Evolutionary conservation across 2,888 invertebrate genomes (phyloP).

Genomic region (Lasioglossum pauxillum): DNA sequence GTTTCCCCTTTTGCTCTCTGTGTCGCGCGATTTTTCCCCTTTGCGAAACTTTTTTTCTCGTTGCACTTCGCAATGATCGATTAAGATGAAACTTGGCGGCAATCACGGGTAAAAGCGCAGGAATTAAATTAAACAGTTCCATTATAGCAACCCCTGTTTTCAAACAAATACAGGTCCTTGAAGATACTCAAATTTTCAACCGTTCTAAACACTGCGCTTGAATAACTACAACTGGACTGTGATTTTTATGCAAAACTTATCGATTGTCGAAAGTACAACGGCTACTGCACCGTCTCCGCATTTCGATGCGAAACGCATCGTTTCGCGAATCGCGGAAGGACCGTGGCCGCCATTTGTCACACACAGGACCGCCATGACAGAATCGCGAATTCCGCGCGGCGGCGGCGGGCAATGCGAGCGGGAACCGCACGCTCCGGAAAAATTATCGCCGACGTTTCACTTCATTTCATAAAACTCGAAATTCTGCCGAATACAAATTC

Average conservation of each 20-base stretch:
- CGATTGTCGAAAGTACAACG: neutral
- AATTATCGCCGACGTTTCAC: conserved; percentile 25
- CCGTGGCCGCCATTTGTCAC: conserved; percentile 9
- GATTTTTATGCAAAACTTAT: neutral
- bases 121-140: neutral
- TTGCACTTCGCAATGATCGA: neutral
- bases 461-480: conserved; percentile 19
- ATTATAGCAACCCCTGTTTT: fast-evolving
- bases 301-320: neutral
- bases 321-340: neutral
- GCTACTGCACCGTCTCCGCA: neutral
- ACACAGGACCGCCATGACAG: neutral
- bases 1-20: conserved; percentile 35
- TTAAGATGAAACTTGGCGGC: neutral
- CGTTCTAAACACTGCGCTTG: neutral
- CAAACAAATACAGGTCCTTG: neutral
- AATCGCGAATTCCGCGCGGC: neutral
- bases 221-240: neutral
- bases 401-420: neutral
- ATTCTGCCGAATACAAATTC: neutral
- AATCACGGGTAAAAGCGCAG: neutral
- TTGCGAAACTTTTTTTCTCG: neutral
- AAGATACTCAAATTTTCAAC: neutral
- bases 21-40: neutral
- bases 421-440: neutral